These are phyloP conservation scores for Porites evermanni DNA, from an alignment of 92 coral and sea anemone genomes.

Conservation along the genomic window DNA sequence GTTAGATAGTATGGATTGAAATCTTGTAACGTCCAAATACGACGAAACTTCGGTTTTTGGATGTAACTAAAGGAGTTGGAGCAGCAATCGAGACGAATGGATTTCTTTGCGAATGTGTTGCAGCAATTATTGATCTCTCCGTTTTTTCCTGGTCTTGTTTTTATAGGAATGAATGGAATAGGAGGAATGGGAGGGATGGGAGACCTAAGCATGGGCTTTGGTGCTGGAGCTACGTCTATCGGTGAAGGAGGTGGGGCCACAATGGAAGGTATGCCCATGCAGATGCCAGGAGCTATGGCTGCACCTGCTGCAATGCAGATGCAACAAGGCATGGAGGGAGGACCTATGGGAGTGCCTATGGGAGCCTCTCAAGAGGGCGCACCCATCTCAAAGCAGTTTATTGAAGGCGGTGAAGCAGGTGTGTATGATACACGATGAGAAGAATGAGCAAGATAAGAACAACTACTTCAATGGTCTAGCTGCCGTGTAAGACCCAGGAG, in stretches of 20 bases:
- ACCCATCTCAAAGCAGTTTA: constrained; percentile 85
- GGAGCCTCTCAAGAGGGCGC: constrained; percentile 68
- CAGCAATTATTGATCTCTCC: not conserved
- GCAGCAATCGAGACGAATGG: too few species aligned
- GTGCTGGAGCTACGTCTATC: constrained; percentile 84
- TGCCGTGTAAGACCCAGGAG: too few species aligned
- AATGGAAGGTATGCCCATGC: constrained; percentile 85
- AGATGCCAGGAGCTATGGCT: constrained; percentile 67
- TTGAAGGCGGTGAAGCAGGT: constrained; percentile 85
- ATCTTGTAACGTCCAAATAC: too few species aligned
- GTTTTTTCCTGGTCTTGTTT: not conserved
- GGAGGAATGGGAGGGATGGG: constrained; percentile 78
- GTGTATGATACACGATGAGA: not conserved
- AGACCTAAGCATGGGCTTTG: constrained; percentile 86
- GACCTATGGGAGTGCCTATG: constrained; percentile 65
- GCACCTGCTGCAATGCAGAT: constrained; percentile 45
- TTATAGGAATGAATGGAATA: constrained; percentile 34
- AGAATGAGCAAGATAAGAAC: too few species aligned
- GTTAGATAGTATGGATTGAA: too few species aligned
- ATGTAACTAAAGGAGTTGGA: too few species aligned
- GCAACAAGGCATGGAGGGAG: constrained; percentile 50
- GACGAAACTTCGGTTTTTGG: too few species aligned
- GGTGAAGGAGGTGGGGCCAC: constrained; percentile 91
- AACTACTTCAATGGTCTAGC: too few species aligned
- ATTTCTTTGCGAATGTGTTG: not conserved